A percentile compares a stretch with the other conserved stretches of the same genome.
Conservation (phyloP, 2,888 invertebrate genomes). For the Apodemia hepburni region DNA sequence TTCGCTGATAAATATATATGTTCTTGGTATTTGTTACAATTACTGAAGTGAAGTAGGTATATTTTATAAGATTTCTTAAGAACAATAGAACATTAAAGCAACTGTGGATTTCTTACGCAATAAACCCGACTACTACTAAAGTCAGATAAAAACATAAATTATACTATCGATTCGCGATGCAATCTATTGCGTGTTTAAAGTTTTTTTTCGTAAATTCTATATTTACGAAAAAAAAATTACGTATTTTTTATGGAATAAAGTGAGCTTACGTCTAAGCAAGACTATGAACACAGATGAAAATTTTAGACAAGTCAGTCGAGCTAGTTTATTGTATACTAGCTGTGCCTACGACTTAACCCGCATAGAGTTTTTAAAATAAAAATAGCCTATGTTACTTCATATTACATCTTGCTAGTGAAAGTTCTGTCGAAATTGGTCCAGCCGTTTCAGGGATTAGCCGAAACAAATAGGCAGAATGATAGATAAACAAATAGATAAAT, state of each 20-base stretch:
- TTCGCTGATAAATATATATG: not conserved
- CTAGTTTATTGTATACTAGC: too few relatives aligned
- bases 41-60: not conserved
- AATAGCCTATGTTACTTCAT: too few relatives aligned
- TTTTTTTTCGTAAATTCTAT: not conserved
- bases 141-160: constrained; percentile 3
- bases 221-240: not conserved
- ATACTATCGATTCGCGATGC: not conserved
- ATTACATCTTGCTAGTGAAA: too few relatives aligned
- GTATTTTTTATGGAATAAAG: not conserved
- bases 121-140: not conserved
- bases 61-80: not conserved
- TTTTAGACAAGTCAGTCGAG: not conserved
- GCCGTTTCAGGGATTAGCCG: too few relatives aligned
- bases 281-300: not conserved
- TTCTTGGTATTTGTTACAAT: not conserved
- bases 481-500: too few relatives aligned
- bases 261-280: not conserved
- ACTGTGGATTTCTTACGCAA: constrained; percentile 2
- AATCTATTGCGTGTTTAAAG: not conserved
- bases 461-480: too few relatives aligned
- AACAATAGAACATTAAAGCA: constrained; percentile 2
- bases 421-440: too few relatives aligned
- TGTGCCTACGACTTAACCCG: too few relatives aligned
- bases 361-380: too few relatives aligned